These are phyloP conservation scores for Melanotaenia duboulayi DNA, from an alignment of 2,113 vertebrate genomes.

Conservation along the genomic window DNA sequence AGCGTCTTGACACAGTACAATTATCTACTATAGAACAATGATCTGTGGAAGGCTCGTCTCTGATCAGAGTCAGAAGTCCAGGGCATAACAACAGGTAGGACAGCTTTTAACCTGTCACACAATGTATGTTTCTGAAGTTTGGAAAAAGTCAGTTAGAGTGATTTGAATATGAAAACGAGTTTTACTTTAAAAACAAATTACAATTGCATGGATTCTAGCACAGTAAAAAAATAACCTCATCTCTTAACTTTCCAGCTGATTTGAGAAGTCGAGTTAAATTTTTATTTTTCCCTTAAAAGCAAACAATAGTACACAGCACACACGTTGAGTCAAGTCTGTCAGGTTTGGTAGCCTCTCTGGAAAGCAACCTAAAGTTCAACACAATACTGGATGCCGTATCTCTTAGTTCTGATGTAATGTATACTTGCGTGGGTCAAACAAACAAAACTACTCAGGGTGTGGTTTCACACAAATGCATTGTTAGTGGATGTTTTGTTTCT, in stretches of 20 bases:
- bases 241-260: background rate
- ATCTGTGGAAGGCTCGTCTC: background rate
- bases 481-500: background rate
- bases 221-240: background rate
- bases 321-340: background rate
- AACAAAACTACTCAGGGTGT: constrained; percentile 9
- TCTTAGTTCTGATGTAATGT: background rate
- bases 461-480: constrained; percentile 1
- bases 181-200: background rate
- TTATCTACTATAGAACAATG: background rate
- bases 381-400: background rate
- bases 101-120: too few species aligned
- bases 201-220: background rate
- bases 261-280: background rate
- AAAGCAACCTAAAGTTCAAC: background rate
- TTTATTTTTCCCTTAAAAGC: background rate
- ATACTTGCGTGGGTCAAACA: background rate
- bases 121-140: too few species aligned
- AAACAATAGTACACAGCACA: background rate
- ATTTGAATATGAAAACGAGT: too few species aligned
- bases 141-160: too few species aligned
- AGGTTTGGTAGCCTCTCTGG: background rate
- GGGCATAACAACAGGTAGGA: too few species aligned
- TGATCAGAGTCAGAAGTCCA: too few species aligned
- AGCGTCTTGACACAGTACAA: background rate